Percentiles rank a stretch among this genome's conserved stretches.
These are phyloP conservation scores for Heliothis subflexa DNA, from an alignment of 1,140 invertebrate genomes.

Conservation along the genomic window DNA sequence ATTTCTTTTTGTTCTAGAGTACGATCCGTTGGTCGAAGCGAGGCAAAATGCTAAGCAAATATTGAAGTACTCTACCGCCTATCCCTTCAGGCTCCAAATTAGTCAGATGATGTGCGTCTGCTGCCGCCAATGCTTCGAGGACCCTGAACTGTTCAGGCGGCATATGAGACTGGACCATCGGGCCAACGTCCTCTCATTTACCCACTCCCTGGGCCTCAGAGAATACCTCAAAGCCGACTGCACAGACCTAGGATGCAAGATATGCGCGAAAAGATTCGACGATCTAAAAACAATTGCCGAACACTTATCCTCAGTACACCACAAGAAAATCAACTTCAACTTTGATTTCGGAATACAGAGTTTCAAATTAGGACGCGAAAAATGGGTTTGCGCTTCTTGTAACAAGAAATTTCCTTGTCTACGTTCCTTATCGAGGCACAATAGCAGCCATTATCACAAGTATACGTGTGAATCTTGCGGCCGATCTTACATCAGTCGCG, in stretches of 20 bases:
- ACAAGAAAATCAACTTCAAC: conserved; percentile 60
- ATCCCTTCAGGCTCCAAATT: conserved; percentile 72
- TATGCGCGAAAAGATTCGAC: conserved; percentile 59
- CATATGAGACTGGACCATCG: conserved; percentile 66
- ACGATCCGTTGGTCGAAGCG: conserved; percentile 67
- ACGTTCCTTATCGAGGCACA: conserved; percentile 68
- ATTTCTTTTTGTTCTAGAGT: conserved; percentile 80
- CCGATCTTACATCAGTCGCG: conserved; percentile 64
- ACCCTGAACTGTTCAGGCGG: conserved; percentile 64
- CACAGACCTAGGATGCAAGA: conserved; percentile 64
- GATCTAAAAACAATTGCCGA: conserved; percentile 55
- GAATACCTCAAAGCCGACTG: conserved; percentile 75
- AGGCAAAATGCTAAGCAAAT: conserved; percentile 73
- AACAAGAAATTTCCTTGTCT: conserved; percentile 61
- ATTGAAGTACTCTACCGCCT: conserved; percentile 73
- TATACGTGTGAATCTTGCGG: conserved; percentile 76
- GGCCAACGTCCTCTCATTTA: conserved; percentile 70
- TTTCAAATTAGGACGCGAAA: conserved; percentile 66
- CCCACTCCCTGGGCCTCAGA: conserved; percentile 62
- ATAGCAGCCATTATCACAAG: conserved; percentile 68
- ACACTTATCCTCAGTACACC: conserved; percentile 64
- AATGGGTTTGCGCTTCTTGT: conserved; percentile 67
- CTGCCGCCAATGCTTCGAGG: conserved; percentile 70
- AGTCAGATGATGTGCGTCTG: conserved; percentile 73
- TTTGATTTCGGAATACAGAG: conserved; percentile 68